Evolutionary conservation across 2,113 vertebrate species (phyloP).

Genomic region (Colistium nudipinnis): DNA sequence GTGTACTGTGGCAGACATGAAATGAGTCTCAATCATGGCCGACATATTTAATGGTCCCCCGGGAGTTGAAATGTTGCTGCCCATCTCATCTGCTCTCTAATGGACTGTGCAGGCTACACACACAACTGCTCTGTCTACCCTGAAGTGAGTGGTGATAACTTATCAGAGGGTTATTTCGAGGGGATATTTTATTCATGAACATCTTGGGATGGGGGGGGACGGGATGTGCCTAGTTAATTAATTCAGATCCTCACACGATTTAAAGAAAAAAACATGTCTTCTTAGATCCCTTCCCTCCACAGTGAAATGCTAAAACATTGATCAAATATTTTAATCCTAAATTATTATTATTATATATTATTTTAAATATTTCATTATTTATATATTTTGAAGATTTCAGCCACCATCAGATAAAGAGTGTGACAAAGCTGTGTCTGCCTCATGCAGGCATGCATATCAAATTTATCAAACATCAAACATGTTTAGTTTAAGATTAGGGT

Average conservation of each 20-base stretch:
- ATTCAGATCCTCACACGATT: not conserved
- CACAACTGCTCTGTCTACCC: not conserved
- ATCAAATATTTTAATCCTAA: no score
- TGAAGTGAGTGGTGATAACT: not conserved
- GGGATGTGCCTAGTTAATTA: not conserved
- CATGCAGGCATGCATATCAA: not conserved
- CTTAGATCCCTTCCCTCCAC: no score
- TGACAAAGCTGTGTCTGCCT: not conserved
- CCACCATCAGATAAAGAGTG: not conserved
- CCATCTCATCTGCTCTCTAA: conserved; percentile 25
- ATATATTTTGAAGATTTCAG: no score
- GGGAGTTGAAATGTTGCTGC: conserved; percentile 29
- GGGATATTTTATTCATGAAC: conserved; percentile 21
- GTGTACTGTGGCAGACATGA: conserved; percentile 15
- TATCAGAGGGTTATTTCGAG: not conserved
- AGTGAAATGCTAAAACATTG: no score
- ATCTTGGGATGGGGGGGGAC: no score
- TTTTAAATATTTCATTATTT: no score
- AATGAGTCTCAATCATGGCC: conserved; percentile 42
- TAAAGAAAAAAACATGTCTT: no score
- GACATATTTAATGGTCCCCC: conserved; percentile 26
- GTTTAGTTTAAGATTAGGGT: not conserved
- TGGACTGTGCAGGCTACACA: not conserved
- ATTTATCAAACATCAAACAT: not conserved
- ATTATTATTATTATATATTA: no score